Evolutionary conservation across 2,797 vertebrate species (phyloP).

Genomic region (Esox masquinongy): DNA sequence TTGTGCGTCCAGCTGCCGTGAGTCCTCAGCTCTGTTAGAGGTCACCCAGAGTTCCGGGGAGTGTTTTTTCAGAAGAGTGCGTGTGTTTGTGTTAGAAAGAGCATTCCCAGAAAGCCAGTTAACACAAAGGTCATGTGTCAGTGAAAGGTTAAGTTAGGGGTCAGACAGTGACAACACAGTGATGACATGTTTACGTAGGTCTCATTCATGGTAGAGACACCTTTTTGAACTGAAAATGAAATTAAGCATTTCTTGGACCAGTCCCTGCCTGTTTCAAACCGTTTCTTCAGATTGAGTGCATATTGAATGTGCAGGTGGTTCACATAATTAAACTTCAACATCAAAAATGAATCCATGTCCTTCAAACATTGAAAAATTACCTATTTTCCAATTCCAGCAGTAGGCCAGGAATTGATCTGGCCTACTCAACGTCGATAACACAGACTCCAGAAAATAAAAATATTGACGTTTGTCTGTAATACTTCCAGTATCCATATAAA

Average conservation of each 20-base stretch:
- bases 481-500: no score
- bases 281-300: no score
- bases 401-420: no score
- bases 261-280: not conserved
- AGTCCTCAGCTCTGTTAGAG: constrained; percentile 44
- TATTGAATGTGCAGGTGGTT: no score
- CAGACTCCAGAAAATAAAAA: no score
- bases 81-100: not conserved
- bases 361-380: no score
- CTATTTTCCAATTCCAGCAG: no score
- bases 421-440: no score
- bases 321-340: no score
- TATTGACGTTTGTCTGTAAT: no score
- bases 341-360: no score
- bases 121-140: not conserved
- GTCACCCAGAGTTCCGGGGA: constrained; percentile 47
- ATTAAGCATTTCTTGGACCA: not conserved
- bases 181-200: not conserved
- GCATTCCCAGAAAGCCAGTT: not conserved
- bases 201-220: not conserved
- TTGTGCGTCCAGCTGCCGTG: constrained; percentile 60
- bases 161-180: not conserved
- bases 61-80: not conserved
- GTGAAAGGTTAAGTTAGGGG: not conserved
- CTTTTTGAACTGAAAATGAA: not conserved